Percentiles rank a stretch among this genome's conserved stretches.
Conservation (phyloP, 2,888 invertebrate species). For the Apotomis betuletana region DNA sequence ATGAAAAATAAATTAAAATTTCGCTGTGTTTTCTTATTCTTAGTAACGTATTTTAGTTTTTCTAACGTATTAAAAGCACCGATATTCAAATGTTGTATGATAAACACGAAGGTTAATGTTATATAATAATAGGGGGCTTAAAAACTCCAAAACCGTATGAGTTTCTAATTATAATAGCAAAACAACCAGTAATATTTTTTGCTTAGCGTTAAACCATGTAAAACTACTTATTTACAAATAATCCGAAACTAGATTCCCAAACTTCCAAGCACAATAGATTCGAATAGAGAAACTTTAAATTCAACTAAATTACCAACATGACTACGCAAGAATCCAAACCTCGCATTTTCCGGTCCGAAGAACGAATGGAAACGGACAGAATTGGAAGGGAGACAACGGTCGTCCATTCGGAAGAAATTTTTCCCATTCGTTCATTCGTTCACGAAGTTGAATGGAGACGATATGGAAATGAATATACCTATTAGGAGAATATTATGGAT, state of each 20-base stretch:
- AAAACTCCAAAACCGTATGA: too few relatives aligned
- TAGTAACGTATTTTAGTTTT: too few relatives aligned
- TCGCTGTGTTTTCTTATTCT: too few relatives aligned
- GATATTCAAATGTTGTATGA: too few relatives aligned
- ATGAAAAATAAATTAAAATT: too few relatives aligned
- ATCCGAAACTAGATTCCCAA: slow-evolving; percentile 3
- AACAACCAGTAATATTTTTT: not conserved
- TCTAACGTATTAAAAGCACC: too few relatives aligned
- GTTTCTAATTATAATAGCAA: not conserved
- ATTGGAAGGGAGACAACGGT: slow-evolving; percentile 31
- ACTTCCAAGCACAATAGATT: slow-evolving; percentile 8
- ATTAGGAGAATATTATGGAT: slow-evolving; percentile 20
- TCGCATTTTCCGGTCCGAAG: slow-evolving; percentile 31
- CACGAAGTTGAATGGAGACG: slow-evolving; percentile 5
- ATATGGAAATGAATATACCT: slow-evolving; percentile 26
- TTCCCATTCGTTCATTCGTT: slow-evolving; percentile 29
- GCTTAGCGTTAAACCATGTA: too few relatives aligned
- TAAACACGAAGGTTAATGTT: too few relatives aligned
- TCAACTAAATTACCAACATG: slow-evolving; percentile 37
- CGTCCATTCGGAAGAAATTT: slow-evolving; percentile 30
- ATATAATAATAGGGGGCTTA: too few relatives aligned
- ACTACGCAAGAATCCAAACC: slow-evolving; percentile 28
- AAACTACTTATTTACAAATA: not conserved
- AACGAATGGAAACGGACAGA: slow-evolving; percentile 37
- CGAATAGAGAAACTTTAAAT: slow-evolving; percentile 31